These are phyloP conservation scores for Cricetomys ansorgei DNA, from an alignment of 2,113 vertebrate genomes.

Conservation along the genomic window DNA sequence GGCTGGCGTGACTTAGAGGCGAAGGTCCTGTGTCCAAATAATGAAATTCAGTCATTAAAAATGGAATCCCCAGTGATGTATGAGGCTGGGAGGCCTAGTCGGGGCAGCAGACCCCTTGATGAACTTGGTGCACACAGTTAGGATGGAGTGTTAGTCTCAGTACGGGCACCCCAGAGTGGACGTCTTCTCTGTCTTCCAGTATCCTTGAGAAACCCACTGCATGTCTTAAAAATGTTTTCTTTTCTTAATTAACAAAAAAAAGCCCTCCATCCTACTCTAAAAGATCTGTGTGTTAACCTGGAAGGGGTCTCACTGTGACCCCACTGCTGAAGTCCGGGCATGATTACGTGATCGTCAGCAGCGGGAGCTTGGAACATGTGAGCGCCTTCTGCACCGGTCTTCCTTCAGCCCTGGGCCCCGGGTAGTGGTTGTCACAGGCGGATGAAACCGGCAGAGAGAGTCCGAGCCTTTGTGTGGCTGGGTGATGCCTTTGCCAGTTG, in stretches of 20 bases:
- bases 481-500: not conserved
- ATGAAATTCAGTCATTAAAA: slow-evolving; percentile 4
- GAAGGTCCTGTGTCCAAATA: not conserved
- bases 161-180: not conserved
- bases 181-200: not conserved
- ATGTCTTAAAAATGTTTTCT: not conserved
- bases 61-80: rapidly evolving
- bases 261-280: not conserved
- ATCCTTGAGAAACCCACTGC: not conserved
- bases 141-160: not conserved
- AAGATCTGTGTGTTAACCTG: not conserved
- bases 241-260: not conserved
- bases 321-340: not conserved
- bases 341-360: too few species aligned
- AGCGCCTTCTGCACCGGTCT: not conserved
- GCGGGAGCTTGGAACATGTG: not conserved
- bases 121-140: not conserved
- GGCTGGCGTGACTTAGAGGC: not conserved
- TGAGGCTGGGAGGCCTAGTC: not conserved
- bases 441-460: not conserved
- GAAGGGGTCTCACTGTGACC: not conserved
- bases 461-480: not conserved
- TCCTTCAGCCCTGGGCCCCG: not conserved
- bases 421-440: not conserved
- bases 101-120: too few species aligned